phyloP scores from a whole-genome alignment of 2,888 invertebrate species.

The Phalangium opilio region DNA sequence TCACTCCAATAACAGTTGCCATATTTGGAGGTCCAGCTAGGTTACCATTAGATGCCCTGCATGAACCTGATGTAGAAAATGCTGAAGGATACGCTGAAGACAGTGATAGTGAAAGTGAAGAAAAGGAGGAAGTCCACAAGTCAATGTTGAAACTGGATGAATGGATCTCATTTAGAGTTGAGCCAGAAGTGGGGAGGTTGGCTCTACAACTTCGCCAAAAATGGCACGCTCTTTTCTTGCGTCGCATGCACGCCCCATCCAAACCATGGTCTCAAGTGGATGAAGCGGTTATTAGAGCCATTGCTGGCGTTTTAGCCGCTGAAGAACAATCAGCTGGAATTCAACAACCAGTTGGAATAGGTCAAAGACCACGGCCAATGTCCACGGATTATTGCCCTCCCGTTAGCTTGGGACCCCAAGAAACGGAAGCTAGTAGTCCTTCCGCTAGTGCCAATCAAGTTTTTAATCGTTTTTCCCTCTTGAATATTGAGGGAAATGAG shows the following conservation, averaged over 20 bases:
- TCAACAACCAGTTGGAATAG: slow-evolving; percentile 54
- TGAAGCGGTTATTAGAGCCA: slow-evolving; percentile 49
- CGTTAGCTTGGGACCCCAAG: slow-evolving; percentile 4
- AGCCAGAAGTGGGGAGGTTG: slow-evolving; percentile 41
- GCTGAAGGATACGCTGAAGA: slow-evolving; percentile 24
- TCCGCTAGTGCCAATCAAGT: too few species aligned
- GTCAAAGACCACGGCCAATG: slow-evolving; percentile 54
- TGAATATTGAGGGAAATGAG: too few species aligned
- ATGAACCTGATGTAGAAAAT: slow-evolving; percentile 26
- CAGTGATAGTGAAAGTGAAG: slow-evolving; percentile 41
- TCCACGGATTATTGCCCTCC: slow-evolving; percentile 35
- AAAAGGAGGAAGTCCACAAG: slow-evolving; percentile 34
- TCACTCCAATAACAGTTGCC: slow-evolving; percentile 64
- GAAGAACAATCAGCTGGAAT: slow-evolving; percentile 55
- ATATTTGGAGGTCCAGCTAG: slow-evolving; percentile 57
- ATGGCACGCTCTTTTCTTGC: slow-evolving; percentile 50
- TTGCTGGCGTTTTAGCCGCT: slow-evolving; percentile 48
- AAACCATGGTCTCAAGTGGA: slow-evolving; percentile 40
- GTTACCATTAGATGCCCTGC: slow-evolving; percentile 35
- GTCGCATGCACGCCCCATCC: slow-evolving; percentile 34
- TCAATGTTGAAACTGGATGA: slow-evolving; percentile 49
- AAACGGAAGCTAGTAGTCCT: too few species aligned
- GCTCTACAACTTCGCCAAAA: slow-evolving; percentile 54
- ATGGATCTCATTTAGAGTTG: slow-evolving; percentile 55
- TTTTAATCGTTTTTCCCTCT: too few species aligned